Evolutionary conservation across 2,888 invertebrate species (phyloP).

Genomic region (Rotaria socialis): DNA sequence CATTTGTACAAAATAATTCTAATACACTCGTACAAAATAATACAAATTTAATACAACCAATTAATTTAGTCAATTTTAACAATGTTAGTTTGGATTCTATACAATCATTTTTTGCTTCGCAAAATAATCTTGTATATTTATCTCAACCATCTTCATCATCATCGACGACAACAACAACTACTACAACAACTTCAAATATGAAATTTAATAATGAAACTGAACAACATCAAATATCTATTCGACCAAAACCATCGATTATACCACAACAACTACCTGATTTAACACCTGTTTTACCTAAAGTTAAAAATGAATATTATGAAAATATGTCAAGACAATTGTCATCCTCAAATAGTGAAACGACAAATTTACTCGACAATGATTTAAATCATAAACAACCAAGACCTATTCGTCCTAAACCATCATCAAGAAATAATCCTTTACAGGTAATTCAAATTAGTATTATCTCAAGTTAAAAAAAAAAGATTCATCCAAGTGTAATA

Average conservation of each 20-base stretch:
- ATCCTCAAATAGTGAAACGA: constrained; percentile 8
- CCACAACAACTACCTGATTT: background rate
- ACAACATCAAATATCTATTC: constrained; percentile 34
- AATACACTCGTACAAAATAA: constrained; percentile 35
- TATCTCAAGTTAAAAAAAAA: background rate
- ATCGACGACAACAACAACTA: background rate
- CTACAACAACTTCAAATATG: background rate
- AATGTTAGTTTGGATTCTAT: constrained; percentile 24
- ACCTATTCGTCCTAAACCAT: constrained; percentile 31
- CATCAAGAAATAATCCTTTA: background rate
- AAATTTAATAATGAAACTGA: background rate
- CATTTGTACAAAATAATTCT: constrained; percentile 36
- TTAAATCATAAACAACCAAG: constrained; percentile 26
- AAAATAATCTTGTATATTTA: background rate
- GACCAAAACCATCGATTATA: constrained; percentile 18
- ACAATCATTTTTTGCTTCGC: constrained; percentile 23
- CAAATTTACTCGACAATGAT: constrained; percentile 4
- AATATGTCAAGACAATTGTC: background rate
- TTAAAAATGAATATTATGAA: background rate
- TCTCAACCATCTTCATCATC: background rate
- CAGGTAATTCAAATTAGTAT: background rate
- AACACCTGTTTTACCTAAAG: background rate
- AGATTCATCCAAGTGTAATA: too few species aligned
- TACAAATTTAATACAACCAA: constrained; percentile 33
- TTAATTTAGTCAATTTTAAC: constrained; percentile 27